Conservation (phyloP, 1,140 invertebrate genomes). For the Cotesia glomerata region DNA sequence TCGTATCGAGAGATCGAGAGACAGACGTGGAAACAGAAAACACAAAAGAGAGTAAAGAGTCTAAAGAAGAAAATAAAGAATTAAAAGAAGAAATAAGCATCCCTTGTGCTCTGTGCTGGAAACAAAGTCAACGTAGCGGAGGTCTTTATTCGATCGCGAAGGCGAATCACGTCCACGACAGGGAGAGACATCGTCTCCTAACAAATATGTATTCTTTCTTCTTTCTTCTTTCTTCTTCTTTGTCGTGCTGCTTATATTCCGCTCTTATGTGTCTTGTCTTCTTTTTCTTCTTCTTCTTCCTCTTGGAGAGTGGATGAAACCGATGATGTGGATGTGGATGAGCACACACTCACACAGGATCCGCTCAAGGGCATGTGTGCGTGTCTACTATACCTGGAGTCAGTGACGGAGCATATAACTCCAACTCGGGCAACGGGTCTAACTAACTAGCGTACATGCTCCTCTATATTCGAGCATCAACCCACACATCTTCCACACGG, state of each 20-base stretch:
- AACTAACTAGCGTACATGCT: slow-evolving; percentile 55
- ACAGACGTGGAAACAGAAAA: neutral
- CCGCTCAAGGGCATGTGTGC: slow-evolving; percentile 25
- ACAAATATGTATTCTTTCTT: slow-evolving; percentile 64
- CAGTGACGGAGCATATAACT: slow-evolving; percentile 13
- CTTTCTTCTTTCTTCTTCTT: slow-evolving; percentile 30
- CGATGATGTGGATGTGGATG: neutral
- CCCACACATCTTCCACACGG: slow-evolving; percentile 32
- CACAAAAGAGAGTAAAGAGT: too few species aligned
- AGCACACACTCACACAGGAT: slow-evolving; percentile 3
- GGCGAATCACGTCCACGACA: slow-evolving; percentile 59
- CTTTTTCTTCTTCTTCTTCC: slow-evolving; percentile 9
- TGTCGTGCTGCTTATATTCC: neutral
- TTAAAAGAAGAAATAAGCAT: slow-evolving; percentile 11
- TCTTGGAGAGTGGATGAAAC: neutral
- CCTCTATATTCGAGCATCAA: slow-evolving; percentile 25
- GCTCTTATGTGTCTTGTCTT: neutral
- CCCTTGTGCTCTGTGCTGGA: slow-evolving; percentile 35
- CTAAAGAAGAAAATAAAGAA: slow-evolving; percentile 16
- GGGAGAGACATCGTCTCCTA: slow-evolving; percentile 57
- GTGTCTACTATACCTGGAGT: slow-evolving; percentile 37
- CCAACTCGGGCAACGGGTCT: slow-evolving; percentile 47
- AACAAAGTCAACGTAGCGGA: slow-evolving; percentile 53
- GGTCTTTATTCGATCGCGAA: slow-evolving; percentile 60
- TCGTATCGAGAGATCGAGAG: slow-evolving; percentile 13